phyloP scores from a whole-genome alignment of 1,140 invertebrate genomes.

The Leptoteleia sp. region DNA sequence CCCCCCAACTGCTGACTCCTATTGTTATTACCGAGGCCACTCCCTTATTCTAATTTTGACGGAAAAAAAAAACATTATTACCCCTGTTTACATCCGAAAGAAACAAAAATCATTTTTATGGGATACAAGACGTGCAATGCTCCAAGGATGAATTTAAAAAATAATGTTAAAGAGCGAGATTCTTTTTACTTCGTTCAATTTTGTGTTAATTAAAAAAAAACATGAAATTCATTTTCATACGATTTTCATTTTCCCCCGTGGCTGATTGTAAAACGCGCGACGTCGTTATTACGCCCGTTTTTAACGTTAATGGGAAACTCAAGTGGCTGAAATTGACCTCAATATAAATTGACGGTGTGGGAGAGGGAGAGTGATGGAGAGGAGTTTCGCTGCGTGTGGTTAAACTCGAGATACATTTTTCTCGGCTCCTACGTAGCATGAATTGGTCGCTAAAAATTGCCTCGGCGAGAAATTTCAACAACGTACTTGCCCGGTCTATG shows the following conservation, averaged over 20 bases:
- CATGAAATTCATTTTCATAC: background rate
- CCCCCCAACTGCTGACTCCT: too few species aligned
- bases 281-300: constrained; percentile 34
- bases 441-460: constrained; percentile 5
- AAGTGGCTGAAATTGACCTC: constrained; percentile 75
- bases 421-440: background rate
- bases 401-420: constrained; percentile 53
- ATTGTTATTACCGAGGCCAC: too few species aligned
- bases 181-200: too few species aligned
- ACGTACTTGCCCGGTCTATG: too few species aligned
- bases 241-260: background rate
- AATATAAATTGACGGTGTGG: constrained; percentile 71
- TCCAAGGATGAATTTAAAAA: too few species aligned
- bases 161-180: too few species aligned
- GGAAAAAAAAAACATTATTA: too few species aligned
- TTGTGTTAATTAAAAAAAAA: too few species aligned
- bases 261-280: constrained; percentile 17
- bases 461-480: background rate
- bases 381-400: constrained; percentile 33
- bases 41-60: too few species aligned
- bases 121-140: too few species aligned
- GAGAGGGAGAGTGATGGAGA: constrained; percentile 37
- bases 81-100: too few species aligned
- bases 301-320: constrained; percentile 65
- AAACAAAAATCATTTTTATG: too few species aligned